Evolutionary conservation across 1,140 invertebrate genomes (phyloP).

Genomic region (Nautilus pompilius): DNA sequence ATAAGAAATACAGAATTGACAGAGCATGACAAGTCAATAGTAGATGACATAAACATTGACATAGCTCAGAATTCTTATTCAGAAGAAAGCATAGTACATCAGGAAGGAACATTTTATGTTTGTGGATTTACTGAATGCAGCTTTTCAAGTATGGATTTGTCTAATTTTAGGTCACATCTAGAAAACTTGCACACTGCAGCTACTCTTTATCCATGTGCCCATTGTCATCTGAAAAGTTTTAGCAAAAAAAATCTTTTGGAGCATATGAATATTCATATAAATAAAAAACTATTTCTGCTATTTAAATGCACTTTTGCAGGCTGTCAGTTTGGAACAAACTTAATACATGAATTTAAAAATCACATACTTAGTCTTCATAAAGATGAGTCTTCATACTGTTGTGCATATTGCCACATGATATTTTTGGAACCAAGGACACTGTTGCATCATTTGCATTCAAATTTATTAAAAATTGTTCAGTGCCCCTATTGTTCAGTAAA

Average conservation of each 20-base stretch:
- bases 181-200: constrained; percentile 19
- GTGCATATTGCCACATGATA: constrained; percentile 25
- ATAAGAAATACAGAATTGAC: no score
- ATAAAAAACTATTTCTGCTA: constrained; percentile 15
- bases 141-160: constrained; percentile 26
- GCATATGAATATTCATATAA: constrained; percentile 32
- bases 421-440: constrained; percentile 18
- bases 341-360: constrained; percentile 26
- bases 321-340: constrained; percentile 32
- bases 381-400: constrained; percentile 15
- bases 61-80: no score
- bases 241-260: constrained; percentile 29
- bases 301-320: constrained; percentile 26
- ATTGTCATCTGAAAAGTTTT: constrained; percentile 30
- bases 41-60: no score
- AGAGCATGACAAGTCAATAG: no score
- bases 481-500: constrained; percentile 38
- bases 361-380: constrained; percentile 28
- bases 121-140: constrained; percentile 32
- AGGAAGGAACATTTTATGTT: no score
- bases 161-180: constrained; percentile 28
- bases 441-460: constrained; percentile 28
- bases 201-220: constrained; percentile 25
- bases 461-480: constrained; percentile 34
- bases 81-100: no score